Evolutionary conservation across 2,797 vertebrate species (phyloP).

Genomic region (Trachurus trachurus): DNA sequence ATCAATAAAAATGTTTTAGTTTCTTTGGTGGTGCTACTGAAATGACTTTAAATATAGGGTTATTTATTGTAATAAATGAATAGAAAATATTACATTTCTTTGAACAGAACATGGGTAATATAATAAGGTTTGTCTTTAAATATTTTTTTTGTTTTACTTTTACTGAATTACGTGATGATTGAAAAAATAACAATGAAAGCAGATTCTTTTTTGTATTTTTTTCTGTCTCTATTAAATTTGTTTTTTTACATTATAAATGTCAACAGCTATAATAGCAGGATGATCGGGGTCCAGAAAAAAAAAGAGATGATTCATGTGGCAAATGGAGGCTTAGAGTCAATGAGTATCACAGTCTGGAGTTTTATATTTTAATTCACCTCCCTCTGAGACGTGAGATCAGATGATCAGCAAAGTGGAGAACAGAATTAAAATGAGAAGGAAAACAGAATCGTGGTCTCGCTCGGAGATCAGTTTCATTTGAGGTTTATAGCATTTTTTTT

Average conservation of each 20-base stretch:
- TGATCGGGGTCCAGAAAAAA: not conserved
- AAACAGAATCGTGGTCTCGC: not conserved
- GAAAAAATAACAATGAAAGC: not conserved
- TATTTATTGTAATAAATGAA: too few relatives aligned
- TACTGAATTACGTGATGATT: not conserved
- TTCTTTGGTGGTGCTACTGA: too few relatives aligned
- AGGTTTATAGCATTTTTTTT: not conserved
- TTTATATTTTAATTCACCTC: not conserved
- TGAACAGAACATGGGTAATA: not conserved
- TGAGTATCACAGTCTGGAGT: not conserved
- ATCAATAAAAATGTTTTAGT: too few relatives aligned
- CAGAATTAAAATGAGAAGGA: not conserved
- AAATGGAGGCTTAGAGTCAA: not conserved
- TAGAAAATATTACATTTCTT: not conserved
- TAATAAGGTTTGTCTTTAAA: not conserved
- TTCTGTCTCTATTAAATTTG: not conserved
- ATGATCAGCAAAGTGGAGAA: not conserved
- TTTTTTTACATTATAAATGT: not conserved
- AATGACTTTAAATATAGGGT: too few relatives aligned
- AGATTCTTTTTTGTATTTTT: too few relatives aligned
- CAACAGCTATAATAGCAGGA: not conserved
- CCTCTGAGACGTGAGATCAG: not conserved
- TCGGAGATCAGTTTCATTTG: not conserved
- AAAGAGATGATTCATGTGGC: conserved; percentile 3
- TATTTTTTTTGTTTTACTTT: not conserved